Evolutionary conservation across 2,888 invertebrate species (phyloP), one percentile per base, ranked within the genome.

Genomic region (Panzeria rudis): DNA sequence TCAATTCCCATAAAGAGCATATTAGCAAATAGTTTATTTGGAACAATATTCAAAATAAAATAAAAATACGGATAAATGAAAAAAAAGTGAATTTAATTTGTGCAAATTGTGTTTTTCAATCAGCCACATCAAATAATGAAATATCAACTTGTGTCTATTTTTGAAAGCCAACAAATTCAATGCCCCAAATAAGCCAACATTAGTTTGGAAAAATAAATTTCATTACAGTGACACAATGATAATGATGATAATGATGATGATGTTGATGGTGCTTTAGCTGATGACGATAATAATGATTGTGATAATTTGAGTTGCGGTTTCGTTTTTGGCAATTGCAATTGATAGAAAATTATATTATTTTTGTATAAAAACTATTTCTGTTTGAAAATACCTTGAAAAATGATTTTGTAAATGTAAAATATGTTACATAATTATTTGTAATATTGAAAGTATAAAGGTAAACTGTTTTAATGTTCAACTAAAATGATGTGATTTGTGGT

Each of bases 291-390:
- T 79, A 41, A 76, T 47, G 50, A 78, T 54, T 59, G 38, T n/a
- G 29, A 56, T 64, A 82, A 82, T 64, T 82, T 71, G 62, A 71
- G 71, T 69, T 82, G 82, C 25, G 82, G 82, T 76, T 76, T 25
- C 64, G 52, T 68, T 75, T 76, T 80, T 73, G 56, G 29, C 80
- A 54, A 73, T 61, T 62, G 52, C 38, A 62, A 75, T 52, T 13
- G 62, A 35, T 61, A 50, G 20, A 20, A 38, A 52, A 38, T 62
- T 9, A 35, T 17, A 38, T 75, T 38, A 50, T 47, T 35, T 61
- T 44, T 23, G 20, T 13, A 17, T 1, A 38, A 41, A 29, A 71
- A 29, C 25, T 56, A 41, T 56, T 41, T 71, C 17, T 41, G 17
- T 44, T 20, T 23, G 8, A 15, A 32, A 50, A 7, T 15, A 38